These are phyloP conservation scores for Tachystola acroxantha DNA, from an alignment of 2,888 invertebrate genomes.

Conservation along the genomic window DNA sequence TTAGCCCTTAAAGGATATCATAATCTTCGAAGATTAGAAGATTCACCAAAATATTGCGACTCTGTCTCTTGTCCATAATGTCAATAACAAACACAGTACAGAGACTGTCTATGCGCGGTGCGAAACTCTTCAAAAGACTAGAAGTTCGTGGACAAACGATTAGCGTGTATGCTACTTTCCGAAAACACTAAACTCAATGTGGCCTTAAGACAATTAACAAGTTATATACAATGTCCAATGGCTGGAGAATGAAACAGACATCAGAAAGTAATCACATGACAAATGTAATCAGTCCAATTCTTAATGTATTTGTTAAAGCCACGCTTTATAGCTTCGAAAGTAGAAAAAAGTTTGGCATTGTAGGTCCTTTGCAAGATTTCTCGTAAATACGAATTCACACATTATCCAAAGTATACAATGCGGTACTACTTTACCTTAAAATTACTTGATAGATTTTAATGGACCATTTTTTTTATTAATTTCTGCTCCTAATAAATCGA, in stretches of 20 bases:
- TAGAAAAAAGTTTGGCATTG: conserved; percentile 60
- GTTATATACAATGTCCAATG: conserved; percentile 67
- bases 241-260: conserved; percentile 32
- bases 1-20: conserved; percentile 48
- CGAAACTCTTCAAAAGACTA: conserved; percentile 54
- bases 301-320: conserved; percentile 57
- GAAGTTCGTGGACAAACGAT: conserved; percentile 53
- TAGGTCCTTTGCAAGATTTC: conserved; percentile 23
- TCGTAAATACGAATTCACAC: conserved; percentile 37
- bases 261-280: conserved; percentile 24
- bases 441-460: conserved; percentile 65
- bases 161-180: conserved; percentile 21
- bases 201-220: conserved; percentile 45
- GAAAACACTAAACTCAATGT: conserved; percentile 26
- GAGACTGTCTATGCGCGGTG: conserved; percentile 18
- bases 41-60: conserved; percentile 22
- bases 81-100: conserved; percentile 6
- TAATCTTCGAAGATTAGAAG: conserved; percentile 24
- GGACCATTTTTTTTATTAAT: conserved; percentile 59
- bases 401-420: conserved; percentile 45
- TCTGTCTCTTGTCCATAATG: conserved; percentile 10
- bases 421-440: conserved; percentile 50
- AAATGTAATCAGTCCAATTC: conserved; percentile 52
- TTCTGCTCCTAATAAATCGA: conserved; percentile 61
- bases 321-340: conserved; percentile 51